A percentile compares a stretch with the other conserved stretches of the same genome.
phyloP scores from a whole-genome alignment of 2,888 invertebrate species.

The Ennomos erosarius region DNA sequence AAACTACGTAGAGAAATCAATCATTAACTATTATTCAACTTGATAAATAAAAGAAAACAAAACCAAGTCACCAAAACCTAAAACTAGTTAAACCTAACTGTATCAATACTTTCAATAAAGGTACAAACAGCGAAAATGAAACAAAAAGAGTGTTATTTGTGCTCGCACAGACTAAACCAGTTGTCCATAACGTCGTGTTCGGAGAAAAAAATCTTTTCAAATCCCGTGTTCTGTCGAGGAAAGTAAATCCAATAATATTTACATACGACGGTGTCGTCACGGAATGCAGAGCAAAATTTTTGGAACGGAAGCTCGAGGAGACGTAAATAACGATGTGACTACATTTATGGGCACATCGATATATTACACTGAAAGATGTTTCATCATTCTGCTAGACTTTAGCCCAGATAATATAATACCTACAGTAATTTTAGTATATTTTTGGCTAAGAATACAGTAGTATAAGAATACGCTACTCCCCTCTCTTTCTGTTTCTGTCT shows the following conservation, averaged over 20 bases:
- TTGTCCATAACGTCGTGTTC: conserved; percentile 18
- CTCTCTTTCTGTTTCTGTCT: no score
- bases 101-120: neutral
- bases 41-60: no score
- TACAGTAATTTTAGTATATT: no score
- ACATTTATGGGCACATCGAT: neutral
- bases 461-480: no score
- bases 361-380: no score
- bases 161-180: conserved; percentile 23
- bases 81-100: no score
- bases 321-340: neutral
- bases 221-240: conserved; percentile 40
- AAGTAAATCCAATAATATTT: conserved; percentile 53
- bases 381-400: no score
- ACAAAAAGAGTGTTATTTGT: conserved; percentile 25
- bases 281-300: conserved; percentile 22
- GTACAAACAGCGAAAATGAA: conserved; percentile 19
- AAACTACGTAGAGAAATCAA: no score
- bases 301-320: conserved; percentile 23
- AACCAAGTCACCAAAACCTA: no score
- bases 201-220: conserved; percentile 28
- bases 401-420: no score
- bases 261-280: conserved; percentile 34
- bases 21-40: no score
- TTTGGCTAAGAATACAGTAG: no score